Conservation (phyloP, 1,140 invertebrate species). For the Listronotus bonariensis region DNA sequence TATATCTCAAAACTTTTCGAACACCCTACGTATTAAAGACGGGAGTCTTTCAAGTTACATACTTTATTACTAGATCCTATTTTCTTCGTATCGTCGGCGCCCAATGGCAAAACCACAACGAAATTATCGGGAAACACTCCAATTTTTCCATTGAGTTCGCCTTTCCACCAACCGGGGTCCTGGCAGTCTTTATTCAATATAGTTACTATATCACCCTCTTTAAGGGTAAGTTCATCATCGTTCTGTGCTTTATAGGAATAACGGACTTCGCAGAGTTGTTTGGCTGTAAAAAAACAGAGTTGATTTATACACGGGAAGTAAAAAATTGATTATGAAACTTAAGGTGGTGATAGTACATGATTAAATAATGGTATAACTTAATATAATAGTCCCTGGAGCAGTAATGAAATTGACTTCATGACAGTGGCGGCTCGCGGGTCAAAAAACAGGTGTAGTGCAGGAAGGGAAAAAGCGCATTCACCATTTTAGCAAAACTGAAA, state of each 20-base stretch:
- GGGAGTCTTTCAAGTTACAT: no score
- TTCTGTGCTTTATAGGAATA: conserved; percentile 91
- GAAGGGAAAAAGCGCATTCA: no score
- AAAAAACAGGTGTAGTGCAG: no score
- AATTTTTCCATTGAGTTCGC: conserved; percentile 84
- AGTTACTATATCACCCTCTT: conserved; percentile 88
- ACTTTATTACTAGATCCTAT: neutral
- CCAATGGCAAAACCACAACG: conserved; percentile 65
- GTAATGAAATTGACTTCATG: no score
- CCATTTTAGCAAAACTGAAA: no score
- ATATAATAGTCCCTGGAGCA: no score
- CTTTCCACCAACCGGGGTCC: conserved; percentile 97
- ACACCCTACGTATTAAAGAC: no score
- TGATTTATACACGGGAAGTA: conserved; percentile 1
- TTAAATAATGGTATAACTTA: no score
- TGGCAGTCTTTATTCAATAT: conserved; percentile 85
- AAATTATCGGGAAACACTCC: conserved; percentile 99
- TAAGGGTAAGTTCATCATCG: conserved; percentile 89
- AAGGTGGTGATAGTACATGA: no score
- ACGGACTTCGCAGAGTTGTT: conserved; percentile 75
- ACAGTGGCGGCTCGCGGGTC: no score
- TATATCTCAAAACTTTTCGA: no score
- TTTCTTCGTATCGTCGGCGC: conserved; percentile 29
- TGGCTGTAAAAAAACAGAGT: conserved; percentile 46
- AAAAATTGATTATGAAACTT: no score